Base-by-base conservation (phyloP, 2,888 invertebrate species). In the Drosophila paranaensis region DNA sequence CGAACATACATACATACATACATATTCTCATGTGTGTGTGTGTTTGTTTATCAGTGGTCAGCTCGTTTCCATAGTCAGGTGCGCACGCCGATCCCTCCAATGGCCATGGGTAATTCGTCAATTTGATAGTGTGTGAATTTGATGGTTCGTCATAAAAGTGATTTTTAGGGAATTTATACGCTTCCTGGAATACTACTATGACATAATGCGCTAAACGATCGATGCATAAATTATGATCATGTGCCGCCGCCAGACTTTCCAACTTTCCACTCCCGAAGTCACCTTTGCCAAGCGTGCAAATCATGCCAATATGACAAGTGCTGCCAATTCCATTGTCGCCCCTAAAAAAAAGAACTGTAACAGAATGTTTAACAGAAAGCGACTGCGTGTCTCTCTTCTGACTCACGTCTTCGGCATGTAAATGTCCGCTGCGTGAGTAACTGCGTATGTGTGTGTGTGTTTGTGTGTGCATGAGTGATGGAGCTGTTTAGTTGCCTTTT, bases 331-430 rank as follows among this genome's bases (percentile, higher is more conserved):
- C 58, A 60, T 65, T 66, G 57, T 75, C 46, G 3, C 6, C 35
- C 16, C 5, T 11, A 66, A 68, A 66, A 68, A 57, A 50, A 60
- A 70, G 51, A 74, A 62, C 50, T 79, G 71, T 77, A 77, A 79
- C 77, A 79, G 55, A 64, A 78, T 74, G 54, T 64, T 63, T 51
- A 45, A 57, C 60, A 51, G 56, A 61, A 61, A 48, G 11, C 35
- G 60, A 27, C 45, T 67, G 72, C 58, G 63, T 80, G 50, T 61
- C 58, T 71, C 42, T 76, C 57, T 61, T 67, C 71, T 85, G 84
- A 89, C 82, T 85, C 84, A 89, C 86, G 74, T 74, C 73, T 67
- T 58, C 27, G 89, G 88, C 77, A 89, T 89, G 85, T 88, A 85
- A 89, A 89, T 89, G 80, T 85, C 75, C 63, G 62, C 56, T 58